Evolutionary conservation across 2,797 vertebrate genomes (phyloP).

Genomic region (Pangasius djambal): DNA sequence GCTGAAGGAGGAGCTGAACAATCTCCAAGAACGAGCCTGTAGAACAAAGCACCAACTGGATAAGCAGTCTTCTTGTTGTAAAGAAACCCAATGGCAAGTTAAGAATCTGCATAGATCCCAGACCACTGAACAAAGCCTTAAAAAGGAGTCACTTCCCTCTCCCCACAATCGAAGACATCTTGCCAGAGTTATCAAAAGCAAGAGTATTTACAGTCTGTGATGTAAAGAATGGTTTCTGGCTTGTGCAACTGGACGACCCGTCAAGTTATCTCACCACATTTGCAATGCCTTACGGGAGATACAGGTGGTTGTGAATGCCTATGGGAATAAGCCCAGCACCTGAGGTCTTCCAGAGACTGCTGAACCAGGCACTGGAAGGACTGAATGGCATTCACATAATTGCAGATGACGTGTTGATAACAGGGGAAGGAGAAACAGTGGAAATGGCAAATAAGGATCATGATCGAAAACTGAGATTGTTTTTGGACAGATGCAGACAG

Average conservation of each 20-base stretch:
- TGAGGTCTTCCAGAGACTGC: not conserved
- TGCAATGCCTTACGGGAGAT: not conserved
- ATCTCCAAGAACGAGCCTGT: not conserved
- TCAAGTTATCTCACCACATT: conserved; percentile 7
- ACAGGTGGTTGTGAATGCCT: not conserved
- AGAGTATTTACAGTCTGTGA: not conserved
- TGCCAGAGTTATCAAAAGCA: not conserved
- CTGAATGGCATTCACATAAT: not conserved
- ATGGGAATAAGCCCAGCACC: conserved; percentile 1
- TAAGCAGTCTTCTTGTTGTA: not conserved
- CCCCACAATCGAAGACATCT: not conserved
- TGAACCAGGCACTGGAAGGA: not conserved
- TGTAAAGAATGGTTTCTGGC: conserved; percentile 7
- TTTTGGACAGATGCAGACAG: not conserved
- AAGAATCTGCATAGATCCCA: not conserved
- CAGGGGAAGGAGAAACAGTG: not conserved
- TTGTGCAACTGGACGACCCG: not conserved
- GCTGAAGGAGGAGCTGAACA: not conserved
- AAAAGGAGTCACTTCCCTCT: conserved; percentile 5
- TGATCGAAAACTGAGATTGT: not conserved
- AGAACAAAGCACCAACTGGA: not conserved
- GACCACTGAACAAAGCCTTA: conserved; percentile 15
- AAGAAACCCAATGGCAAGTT: not conserved
- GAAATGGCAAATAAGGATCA: not conserved
- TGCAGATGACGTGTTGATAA: not conserved